These are phyloP conservation scores for Hipparchia semele DNA, from an alignment of 2,888 invertebrate genomes.

Conservation along the genomic window DNA sequence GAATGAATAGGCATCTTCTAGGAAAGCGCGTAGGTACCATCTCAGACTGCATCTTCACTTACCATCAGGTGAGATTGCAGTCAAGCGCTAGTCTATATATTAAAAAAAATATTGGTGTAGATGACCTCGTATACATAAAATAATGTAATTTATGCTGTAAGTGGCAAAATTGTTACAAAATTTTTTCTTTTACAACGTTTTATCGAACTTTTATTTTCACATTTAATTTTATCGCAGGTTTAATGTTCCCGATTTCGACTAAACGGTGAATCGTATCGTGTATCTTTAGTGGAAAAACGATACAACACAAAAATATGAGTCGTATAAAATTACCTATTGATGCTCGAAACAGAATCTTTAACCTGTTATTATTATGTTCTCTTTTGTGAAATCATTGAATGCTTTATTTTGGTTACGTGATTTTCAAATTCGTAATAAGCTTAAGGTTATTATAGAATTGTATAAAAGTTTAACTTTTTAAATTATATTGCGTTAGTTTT, in stretches of 20 bases:
- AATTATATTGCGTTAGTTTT: neutral
- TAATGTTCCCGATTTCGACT: slow-evolving; percentile 5
- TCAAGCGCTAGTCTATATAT: too few species aligned
- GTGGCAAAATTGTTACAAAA: neutral
- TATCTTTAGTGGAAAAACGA: slow-evolving; percentile 27
- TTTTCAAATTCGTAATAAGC: neutral
- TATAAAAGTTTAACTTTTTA: neutral
- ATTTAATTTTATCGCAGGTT: slow-evolving; percentile 1
- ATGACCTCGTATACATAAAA: too few species aligned
- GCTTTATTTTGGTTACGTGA: slow-evolving; percentile 15
- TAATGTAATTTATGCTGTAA: neutral
- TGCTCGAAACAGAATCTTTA: slow-evolving; percentile 23
- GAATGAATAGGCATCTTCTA: too few species aligned
- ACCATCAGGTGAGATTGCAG: too few species aligned
- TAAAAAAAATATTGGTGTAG: too few species aligned
- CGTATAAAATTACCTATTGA: slow-evolving; percentile 32
- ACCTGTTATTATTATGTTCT: slow-evolving; percentile 23
- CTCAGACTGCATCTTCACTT: too few species aligned
- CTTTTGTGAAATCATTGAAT: slow-evolving; percentile 17
- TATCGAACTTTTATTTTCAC: neutral
- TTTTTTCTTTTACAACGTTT: neutral
- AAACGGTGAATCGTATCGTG: slow-evolving; percentile 25
- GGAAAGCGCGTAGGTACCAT: too few species aligned
- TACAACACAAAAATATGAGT: slow-evolving; percentile 23
- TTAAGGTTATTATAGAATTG: neutral